phyloP scores from a whole-genome alignment of 2,113 vertebrate genomes.

The Entelurus aequoreus region DNA sequence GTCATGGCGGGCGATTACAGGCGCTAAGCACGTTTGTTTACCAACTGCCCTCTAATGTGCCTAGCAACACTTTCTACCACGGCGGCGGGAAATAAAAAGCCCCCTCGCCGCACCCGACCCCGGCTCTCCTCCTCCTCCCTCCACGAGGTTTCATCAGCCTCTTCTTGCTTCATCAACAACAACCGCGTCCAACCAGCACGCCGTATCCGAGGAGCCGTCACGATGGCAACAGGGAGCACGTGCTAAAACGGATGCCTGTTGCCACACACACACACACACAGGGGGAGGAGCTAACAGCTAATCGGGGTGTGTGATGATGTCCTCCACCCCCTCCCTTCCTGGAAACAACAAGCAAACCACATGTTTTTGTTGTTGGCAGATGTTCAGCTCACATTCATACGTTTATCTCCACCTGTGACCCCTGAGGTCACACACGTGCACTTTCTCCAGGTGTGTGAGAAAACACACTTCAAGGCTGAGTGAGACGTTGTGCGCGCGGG shows the following conservation, averaged over 20 bases:
- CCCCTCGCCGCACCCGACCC: constrained; percentile 17
- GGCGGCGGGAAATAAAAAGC: constrained; percentile 20
- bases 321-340: constrained; percentile 37
- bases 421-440: no score
- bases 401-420: no score
- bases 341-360: constrained; percentile 56
- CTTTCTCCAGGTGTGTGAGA: no score
- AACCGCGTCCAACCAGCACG: constrained; percentile 73
- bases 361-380: constrained; percentile 46
- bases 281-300: constrained; percentile 56
- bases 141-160: constrained; percentile 65
- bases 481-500: neutral
- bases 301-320: constrained; percentile 62
- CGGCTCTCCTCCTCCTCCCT: constrained; percentile 31
- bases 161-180: constrained; percentile 59
- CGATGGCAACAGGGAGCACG: constrained; percentile 70
- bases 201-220: constrained; percentile 74
- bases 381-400: no score
- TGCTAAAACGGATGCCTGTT: constrained; percentile 67
- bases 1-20: neutral
- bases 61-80: constrained; percentile 63
- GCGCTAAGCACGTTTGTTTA: constrained; percentile 50
- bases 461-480: no score
- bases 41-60: constrained; percentile 48
- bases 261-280: constrained; percentile 52